These are phyloP conservation scores for Misgurnus mizolepis DNA, from an alignment of 2,113 vertebrate genomes.

Conservation along the genomic window DNA sequence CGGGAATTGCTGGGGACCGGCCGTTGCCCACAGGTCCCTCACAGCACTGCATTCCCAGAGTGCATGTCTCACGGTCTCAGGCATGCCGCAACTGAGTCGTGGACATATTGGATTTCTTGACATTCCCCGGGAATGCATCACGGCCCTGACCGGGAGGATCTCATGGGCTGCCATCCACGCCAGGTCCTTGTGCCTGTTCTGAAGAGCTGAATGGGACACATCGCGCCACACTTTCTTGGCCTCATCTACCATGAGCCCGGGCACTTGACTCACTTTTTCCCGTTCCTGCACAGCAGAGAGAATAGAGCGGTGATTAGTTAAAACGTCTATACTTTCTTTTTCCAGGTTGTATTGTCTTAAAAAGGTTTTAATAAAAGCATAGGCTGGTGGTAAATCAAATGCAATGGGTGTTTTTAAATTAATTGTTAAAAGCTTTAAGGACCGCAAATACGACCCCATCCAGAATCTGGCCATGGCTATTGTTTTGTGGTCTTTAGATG, in stretches of 20 bases:
- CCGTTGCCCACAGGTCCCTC: constrained; percentile 34
- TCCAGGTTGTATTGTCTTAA: too few species aligned
- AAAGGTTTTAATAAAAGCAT: not conserved
- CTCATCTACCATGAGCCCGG: not conserved
- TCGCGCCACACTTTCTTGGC: not conserved
- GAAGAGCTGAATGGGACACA: not conserved
- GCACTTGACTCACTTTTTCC: not conserved
- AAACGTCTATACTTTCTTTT: not conserved
- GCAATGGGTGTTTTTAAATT: not conserved
- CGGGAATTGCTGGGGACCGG: constrained; percentile 27
- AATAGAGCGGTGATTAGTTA: not conserved
- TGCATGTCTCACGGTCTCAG: not conserved
- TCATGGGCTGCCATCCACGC: not conserved
- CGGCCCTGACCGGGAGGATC: too few species aligned
- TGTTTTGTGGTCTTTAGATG: constrained; percentile 12
- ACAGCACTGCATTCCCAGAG: constrained; percentile 31
- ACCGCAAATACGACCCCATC: not conserved
- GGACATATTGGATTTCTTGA: too few species aligned
- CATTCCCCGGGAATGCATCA: too few species aligned
- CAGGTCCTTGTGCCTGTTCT: constrained; percentile 25
- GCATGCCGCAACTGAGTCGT: too few species aligned
- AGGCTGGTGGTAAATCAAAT: fast-evolving
- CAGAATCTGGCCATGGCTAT: not conserved
- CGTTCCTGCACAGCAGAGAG: not conserved
- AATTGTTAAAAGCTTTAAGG: not conserved